Evolutionary conservation across 2,888 invertebrate genomes (phyloP).

Genomic region (Serripes groenlandicus): DNA sequence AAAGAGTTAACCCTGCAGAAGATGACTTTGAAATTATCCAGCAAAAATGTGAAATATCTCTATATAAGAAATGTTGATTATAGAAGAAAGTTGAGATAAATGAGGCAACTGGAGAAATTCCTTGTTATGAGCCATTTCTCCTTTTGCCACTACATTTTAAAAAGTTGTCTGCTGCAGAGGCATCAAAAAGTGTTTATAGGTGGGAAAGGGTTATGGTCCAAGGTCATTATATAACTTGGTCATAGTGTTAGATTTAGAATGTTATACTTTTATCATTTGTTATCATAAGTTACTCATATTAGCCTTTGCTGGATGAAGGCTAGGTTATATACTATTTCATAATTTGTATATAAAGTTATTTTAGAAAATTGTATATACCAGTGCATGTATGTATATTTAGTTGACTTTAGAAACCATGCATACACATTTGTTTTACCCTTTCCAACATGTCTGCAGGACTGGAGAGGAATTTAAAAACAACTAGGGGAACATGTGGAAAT

Average conservation of each 20-base stretch:
- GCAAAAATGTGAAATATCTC: too few relatives aligned
- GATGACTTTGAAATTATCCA: too few relatives aligned
- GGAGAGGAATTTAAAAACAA: too few relatives aligned
- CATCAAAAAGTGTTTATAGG: neutral
- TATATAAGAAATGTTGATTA: too few relatives aligned
- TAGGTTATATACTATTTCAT: neutral
- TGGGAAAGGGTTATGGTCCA: neutral
- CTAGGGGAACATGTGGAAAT: too few relatives aligned
- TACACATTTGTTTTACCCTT: neutral
- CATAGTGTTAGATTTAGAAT: neutral
- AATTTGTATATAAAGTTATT: conserved; percentile 7
- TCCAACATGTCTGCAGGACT: neutral
- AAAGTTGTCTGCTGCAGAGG: neutral
- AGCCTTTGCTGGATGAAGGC: conserved; percentile 26
- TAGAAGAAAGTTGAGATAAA: neutral
- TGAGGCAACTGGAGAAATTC: neutral
- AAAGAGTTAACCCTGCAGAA: too few relatives aligned
- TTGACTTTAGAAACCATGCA: neutral
- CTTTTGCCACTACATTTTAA: neutral
- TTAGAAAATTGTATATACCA: neutral
- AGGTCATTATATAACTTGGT: neutral
- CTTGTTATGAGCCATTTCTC: neutral
- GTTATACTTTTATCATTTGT: neutral
- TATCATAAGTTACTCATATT: neutral
- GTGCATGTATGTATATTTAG: neutral